These are phyloP conservation scores for Neopelma chrysocephalum DNA, from an alignment of 2,797 vertebrate species.

Conservation along the genomic window DNA sequence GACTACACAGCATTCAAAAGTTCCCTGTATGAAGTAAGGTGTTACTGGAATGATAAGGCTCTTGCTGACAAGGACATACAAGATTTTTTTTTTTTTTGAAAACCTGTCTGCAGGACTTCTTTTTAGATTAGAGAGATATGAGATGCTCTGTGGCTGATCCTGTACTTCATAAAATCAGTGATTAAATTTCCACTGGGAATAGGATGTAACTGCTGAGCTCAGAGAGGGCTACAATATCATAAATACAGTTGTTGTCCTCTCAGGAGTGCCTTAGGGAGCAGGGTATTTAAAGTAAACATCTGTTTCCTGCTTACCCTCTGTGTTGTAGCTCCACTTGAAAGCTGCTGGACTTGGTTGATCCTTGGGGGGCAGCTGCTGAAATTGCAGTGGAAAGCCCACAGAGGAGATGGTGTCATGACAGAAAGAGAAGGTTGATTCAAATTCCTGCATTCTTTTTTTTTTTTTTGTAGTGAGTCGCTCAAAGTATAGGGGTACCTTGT, in stretches of 20 bases:
- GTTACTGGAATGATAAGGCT: background rate
- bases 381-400: background rate
- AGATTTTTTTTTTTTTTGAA: background rate
- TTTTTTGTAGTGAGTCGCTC: background rate
- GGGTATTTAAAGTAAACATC: background rate
- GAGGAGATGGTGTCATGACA: background rate
- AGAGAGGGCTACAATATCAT: background rate
- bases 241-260: constrained; percentile 1
- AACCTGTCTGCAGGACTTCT: background rate
- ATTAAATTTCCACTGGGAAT: constrained; percentile 40
- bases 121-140: background rate
- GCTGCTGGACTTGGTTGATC: background rate
- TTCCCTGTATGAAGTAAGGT: background rate
- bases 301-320: background rate
- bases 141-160: background rate
- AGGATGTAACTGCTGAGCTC: background rate
- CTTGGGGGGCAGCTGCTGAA: background rate
- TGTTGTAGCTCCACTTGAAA: background rate
- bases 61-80: background rate
- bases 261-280: background rate
- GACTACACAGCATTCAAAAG: background rate
- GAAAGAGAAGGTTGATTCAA: background rate
- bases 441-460: rapidly evolving
- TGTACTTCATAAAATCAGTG: constrained; percentile 20
- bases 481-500: background rate